These are phyloP conservation scores for Pseudorhiza aurosa DNA, from an alignment of 30 jellyfish, hydroid and myxozoan species.

Conservation along the genomic window DNA sequence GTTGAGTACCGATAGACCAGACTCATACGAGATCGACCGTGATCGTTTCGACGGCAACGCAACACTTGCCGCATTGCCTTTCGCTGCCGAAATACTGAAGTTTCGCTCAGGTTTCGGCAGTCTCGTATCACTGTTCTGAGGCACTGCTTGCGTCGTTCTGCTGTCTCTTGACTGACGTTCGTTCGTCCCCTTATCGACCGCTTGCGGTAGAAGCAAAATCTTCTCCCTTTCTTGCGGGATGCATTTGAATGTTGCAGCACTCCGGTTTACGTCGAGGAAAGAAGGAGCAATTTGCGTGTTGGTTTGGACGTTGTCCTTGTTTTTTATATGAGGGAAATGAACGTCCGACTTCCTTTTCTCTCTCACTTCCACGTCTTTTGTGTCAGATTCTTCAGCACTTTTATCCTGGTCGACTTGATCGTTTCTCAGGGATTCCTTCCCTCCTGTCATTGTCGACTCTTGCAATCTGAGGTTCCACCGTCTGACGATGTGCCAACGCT, in stretches of 20 bases:
- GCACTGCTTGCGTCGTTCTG: not conserved
- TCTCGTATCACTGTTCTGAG: not conserved
- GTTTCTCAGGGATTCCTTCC: not conserved
- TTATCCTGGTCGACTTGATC: not conserved
- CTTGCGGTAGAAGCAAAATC: not conserved
- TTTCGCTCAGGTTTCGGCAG: not conserved
- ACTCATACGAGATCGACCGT: slow-evolving; percentile 1
- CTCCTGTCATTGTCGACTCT: not conserved
- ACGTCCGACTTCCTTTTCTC: too few species aligned
- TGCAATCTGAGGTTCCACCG: slow-evolving; percentile 19
- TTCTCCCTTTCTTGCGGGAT: not conserved
- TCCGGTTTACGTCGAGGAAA: not conserved
- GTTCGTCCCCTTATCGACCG: not conserved
- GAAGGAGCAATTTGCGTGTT: not conserved
- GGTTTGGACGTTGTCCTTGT: not conserved
- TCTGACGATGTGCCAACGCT: slow-evolving; percentile 24
- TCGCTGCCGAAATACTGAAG: not conserved
- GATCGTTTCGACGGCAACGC: not conserved
- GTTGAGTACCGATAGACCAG: not conserved
- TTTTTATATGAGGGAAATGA: not conserved
- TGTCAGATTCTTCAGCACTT: not conserved
- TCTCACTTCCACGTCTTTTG: not conserved
- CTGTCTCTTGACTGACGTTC: not conserved
- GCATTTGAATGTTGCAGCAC: not conserved
- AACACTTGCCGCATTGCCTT: not conserved